These are phyloP conservation scores for Eurytoma californica DNA, from an alignment of 2,888 invertebrate species.

Conservation along the genomic window DNA sequence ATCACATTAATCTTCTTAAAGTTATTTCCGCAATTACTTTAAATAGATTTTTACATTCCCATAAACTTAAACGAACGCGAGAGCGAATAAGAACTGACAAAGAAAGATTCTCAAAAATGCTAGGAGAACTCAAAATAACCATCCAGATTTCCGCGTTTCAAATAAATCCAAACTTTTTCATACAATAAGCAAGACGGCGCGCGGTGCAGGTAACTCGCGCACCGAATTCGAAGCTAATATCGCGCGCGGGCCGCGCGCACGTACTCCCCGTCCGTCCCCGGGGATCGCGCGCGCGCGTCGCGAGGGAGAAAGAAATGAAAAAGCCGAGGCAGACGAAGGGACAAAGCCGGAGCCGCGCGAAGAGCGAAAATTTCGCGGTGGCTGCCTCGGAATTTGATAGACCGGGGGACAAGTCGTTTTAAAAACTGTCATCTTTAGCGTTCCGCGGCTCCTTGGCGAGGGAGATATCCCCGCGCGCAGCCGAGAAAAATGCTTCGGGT, in stretches of 20 bases:
- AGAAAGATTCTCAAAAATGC: too few species aligned
- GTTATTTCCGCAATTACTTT: too few species aligned
- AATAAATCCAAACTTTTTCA: too few species aligned
- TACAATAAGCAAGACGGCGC: too few species aligned
- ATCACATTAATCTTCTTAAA: too few species aligned
- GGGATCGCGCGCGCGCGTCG: conserved; percentile 6
- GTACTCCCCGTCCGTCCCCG: conserved; percentile 13
- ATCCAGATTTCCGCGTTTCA: too few species aligned
- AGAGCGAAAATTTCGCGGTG: conserved; percentile 46
- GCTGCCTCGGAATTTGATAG: conserved; percentile 54
- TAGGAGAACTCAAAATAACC: too few species aligned
- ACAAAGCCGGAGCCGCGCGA: conserved; percentile 6
- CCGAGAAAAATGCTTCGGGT: conserved; percentile 34
- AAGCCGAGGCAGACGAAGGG: conserved; percentile 8
- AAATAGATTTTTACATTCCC: too few species aligned
- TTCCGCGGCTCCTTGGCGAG: not conserved
- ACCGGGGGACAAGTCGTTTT: conserved; percentile 52
- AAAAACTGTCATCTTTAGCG: conserved; percentile 56
- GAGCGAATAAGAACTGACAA: too few species aligned
- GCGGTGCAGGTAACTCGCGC: not conserved
- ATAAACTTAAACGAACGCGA: too few species aligned
- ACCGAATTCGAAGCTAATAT: conserved; percentile 52
- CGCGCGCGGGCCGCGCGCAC: conserved; percentile 10
- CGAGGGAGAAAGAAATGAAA: conserved; percentile 24
- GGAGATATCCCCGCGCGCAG: not conserved